Percentiles rank a stretch among this genome's conserved stretches.
Evolutionary conservation across 37 sponge, comb jelly and placozoan genomes (phyloP).

Genomic region (Beroe forskalii): DNA sequence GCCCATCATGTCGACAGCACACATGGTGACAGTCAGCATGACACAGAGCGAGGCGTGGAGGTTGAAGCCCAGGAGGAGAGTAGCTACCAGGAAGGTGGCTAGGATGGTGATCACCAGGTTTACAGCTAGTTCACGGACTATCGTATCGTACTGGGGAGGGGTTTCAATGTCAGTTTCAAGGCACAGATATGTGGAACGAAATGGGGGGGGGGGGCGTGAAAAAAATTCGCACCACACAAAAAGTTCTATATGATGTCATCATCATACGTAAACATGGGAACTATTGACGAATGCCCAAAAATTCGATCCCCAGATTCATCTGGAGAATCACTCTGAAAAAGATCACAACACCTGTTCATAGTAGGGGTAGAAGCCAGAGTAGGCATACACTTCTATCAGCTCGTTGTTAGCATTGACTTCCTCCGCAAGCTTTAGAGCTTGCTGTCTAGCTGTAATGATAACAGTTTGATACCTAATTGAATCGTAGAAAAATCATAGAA

Average conservation of each 20-base stretch:
- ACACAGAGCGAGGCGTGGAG: conserved; percentile 3
- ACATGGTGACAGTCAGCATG: conserved; percentile 50
- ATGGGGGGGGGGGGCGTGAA: too few relatives aligned
- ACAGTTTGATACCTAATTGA: too few relatives aligned
- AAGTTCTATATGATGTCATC: too few relatives aligned
- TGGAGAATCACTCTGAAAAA: too few relatives aligned
- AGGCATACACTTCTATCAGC: conserved; percentile 37
- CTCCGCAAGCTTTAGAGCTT: conserved; percentile 4
- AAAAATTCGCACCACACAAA: too few relatives aligned
- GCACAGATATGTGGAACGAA: too few relatives aligned
- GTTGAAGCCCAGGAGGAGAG: conserved; percentile 1
- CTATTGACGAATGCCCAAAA: too few relatives aligned
- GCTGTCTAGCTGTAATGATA: conserved; percentile 52
- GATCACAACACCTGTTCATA: conserved; percentile 49
- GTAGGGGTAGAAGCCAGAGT: conserved; percentile 43
- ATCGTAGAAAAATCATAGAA: too few relatives aligned
- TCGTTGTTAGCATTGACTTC: conserved; percentile 48
- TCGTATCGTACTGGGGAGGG: conserved; percentile 29
- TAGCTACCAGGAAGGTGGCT: conserved; percentile 30
- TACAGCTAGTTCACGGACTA: neutral
- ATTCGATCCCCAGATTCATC: too few relatives aligned
- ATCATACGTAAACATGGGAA: too few relatives aligned
- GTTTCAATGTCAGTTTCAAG: too few relatives aligned
- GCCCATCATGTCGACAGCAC: conserved; percentile 49
- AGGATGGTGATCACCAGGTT: conserved; percentile 4